These are phyloP conservation scores for Sclerurus mexicanus DNA, from an alignment of 2,113 vertebrate species.

Conservation along the genomic window DNA sequence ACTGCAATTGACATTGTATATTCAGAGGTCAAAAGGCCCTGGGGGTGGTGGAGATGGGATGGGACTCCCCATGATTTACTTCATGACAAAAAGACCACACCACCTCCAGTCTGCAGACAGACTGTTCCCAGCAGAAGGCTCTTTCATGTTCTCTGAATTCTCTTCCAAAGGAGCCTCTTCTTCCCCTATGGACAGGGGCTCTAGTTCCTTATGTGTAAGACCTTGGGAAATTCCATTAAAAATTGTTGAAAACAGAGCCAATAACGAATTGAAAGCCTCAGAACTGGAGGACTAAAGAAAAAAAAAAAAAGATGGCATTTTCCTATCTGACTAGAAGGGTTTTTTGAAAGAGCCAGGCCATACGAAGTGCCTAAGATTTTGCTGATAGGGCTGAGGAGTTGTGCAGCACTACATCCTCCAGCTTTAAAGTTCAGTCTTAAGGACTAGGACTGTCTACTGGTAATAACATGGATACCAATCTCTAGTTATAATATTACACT, in stretches of 20 bases:
- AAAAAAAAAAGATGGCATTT: neutral
- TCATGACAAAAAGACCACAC: neutral
- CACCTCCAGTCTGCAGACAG: neutral
- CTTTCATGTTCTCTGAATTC: neutral
- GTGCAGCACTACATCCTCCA: neutral
- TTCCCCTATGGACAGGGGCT: neutral
- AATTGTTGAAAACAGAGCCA: neutral
- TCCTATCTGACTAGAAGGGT: neutral
- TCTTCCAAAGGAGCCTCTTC: neutral
- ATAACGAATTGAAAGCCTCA: neutral
- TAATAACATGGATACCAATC: constrained; percentile 25
- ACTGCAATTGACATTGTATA: neutral
- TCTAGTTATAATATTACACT: constrained; percentile 42
- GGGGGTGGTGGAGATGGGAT: neutral
- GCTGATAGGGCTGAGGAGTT: neutral
- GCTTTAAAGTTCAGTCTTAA: neutral
- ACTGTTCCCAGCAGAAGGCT: neutral
- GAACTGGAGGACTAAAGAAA: neutral
- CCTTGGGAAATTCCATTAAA: neutral
- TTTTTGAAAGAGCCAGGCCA: neutral
- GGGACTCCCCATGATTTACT: neutral
- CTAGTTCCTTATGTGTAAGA: neutral
- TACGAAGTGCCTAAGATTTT: neutral
- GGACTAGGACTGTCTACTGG: neutral
- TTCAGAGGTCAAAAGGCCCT: neutral